Evolutionary conservation across 2,888 invertebrate species (phyloP), one percentile per base, ranked within the genome.

Genomic region (Dendrolimus pini): DNA sequence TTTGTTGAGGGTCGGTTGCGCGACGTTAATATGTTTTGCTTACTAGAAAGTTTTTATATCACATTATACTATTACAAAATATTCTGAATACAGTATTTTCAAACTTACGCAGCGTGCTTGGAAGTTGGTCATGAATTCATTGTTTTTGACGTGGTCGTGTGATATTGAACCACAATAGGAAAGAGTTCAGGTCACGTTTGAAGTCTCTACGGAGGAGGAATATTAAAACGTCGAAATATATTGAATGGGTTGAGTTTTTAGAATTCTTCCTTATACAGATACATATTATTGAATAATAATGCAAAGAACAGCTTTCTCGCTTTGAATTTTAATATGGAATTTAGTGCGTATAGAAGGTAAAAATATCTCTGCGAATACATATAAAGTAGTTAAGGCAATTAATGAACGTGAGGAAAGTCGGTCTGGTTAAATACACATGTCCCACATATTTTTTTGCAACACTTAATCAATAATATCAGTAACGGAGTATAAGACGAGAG

Each of bases 121-220:
- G 82, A 78, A 83, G 82, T 84, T 85, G 83, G 79, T 86, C 85
- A 80, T 89, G 87, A 83, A 82, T 83, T 86, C 82, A 88, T 89
- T 89, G 87, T 89, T 86, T 87, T 81, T 83, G 78, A 83, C 79
- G 77, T 77, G 75, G 77, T 76, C 79, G 82, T 82, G 82, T 84
- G 83, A 84, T 86, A 88, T 85, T 83, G 82, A 81, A 84, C 84
- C 78, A 83, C 82, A 82, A 79, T 85, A 85, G 80, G 76, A 84
- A 88, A 85, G 83, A 83, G 85, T 85, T 84, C 83, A 82, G 80
- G 81, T 86, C 89, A 89, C 89, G 89, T 89, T 77, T 80, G 68
- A 70, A 74, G 71, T 75, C 65, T 71, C 77, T 72, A 85, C 84
- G 81, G 61, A 59, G 63, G 62, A 67, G 65, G 89, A 89, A 89